Percentiles rank a stretch among this genome's conserved stretches.
Conservation (phyloP, 2,888 invertebrate species). For the Scaptomyza reducta region DNA sequence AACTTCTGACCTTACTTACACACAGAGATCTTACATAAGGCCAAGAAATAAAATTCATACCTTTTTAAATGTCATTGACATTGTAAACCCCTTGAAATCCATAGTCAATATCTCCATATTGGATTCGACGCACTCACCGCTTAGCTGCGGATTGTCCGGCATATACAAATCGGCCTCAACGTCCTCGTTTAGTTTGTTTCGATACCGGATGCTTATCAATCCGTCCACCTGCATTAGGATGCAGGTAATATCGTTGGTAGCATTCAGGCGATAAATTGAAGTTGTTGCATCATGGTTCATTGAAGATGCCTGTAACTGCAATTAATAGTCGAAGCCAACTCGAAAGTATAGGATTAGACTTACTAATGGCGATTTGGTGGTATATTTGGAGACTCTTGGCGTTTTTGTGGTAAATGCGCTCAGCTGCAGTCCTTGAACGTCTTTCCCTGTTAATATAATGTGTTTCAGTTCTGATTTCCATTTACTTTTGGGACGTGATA, state of each 20-base stretch:
- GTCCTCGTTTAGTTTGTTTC: slow-evolving; percentile 88
- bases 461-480: slow-evolving; percentile 28
- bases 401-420: slow-evolving; percentile 87
- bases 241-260: slow-evolving; percentile 90
- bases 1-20: slow-evolving; percentile 35
- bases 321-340: slow-evolving; percentile 1
- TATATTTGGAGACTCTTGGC: slow-evolving; percentile 88
- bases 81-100: slow-evolving; percentile 90
- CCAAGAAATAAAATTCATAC: slow-evolving; percentile 83
- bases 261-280: slow-evolving; percentile 88
- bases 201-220: slow-evolving; percentile 89
- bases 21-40: neutral
- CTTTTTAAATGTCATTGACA: slow-evolving; percentile 92
- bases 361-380: slow-evolving; percentile 85
- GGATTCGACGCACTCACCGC: slow-evolving; percentile 90
- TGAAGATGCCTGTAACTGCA: slow-evolving; percentile 75
- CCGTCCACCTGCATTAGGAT: slow-evolving; percentile 90
- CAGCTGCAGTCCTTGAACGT: slow-evolving; percentile 85
- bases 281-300: slow-evolving; percentile 84
- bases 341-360: slow-evolving; percentile 39
- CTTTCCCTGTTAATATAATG: slow-evolving; percentile 58
- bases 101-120: slow-evolving; percentile 90
- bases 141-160: slow-evolving; percentile 89
- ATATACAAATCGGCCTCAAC: slow-evolving; percentile 90
- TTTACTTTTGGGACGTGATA: slow-evolving; percentile 53